These are phyloP conservation scores for Torymus aiolomorphi DNA, from an alignment of 2,888 invertebrate species.

Conservation along the genomic window DNA sequence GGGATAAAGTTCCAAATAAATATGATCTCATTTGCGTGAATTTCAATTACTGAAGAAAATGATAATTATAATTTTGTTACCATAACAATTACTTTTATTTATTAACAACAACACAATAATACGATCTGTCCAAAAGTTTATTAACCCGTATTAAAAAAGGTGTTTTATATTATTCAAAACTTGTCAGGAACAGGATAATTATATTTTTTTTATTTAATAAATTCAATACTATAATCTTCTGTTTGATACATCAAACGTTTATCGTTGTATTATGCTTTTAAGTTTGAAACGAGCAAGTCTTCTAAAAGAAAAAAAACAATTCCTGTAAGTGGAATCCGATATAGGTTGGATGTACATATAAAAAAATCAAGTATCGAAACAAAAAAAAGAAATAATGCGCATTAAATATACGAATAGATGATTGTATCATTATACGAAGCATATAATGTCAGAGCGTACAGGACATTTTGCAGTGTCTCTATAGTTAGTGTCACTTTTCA, in stretches of 20 bases:
- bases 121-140: too few species aligned
- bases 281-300: conserved; percentile 40
- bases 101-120: too few species aligned
- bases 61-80: conserved; percentile 42
- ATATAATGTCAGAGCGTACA: conserved; percentile 52
- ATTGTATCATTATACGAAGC: conserved; percentile 55
- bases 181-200: too few species aligned
- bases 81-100: neutral
- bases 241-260: neutral
- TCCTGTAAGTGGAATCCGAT: conserved; percentile 13
- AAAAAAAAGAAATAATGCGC: conserved; percentile 33
- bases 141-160: too few species aligned
- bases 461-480: conserved; percentile 45
- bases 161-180: too few species aligned
- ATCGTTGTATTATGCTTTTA: conserved; percentile 42
- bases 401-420: conserved; percentile 52
- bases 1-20: conserved; percentile 42
- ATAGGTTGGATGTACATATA: conserved; percentile 50
- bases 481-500: neutral
- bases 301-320: conserved; percentile 19
- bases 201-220: too few species aligned
- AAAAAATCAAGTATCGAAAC: conserved; percentile 43
- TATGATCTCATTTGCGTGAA: conserved; percentile 47
- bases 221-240: neutral
- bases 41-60: conserved; percentile 54